These are phyloP conservation scores for Cylindroiulus punctatus DNA, from an alignment of 2,888 invertebrate species.

Conservation along the genomic window DNA sequence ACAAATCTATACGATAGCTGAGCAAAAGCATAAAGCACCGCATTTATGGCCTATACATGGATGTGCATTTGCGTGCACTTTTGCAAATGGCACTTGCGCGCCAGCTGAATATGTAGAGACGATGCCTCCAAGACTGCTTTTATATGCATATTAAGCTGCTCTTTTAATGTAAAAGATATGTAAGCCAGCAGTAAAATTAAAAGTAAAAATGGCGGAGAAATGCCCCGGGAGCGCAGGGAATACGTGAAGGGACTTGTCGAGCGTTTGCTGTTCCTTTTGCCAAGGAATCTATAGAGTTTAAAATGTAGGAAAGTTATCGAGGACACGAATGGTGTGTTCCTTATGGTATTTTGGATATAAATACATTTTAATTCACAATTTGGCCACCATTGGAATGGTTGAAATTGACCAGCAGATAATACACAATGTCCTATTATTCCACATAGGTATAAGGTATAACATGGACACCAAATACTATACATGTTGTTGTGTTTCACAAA, in stretches of 20 bases:
- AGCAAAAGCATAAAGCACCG: background rate
- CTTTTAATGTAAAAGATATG: conserved; percentile 49
- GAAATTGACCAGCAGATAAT: too few species aligned
- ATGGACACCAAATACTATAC: too few species aligned
- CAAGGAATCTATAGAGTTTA: background rate
- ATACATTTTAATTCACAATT: too few species aligned
- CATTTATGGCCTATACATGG: conserved; percentile 18
- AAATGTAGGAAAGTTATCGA: background rate
- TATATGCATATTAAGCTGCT: conserved; percentile 15
- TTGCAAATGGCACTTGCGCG: background rate
- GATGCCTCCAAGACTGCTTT: conserved; percentile 36
- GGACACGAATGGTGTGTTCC: background rate
- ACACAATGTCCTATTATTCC: too few species aligned
- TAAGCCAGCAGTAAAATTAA: conserved; percentile 44
- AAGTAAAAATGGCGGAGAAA: conserved; percentile 4
- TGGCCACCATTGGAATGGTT: too few species aligned
- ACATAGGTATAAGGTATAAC: too few species aligned
- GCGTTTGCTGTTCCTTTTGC: background rate
- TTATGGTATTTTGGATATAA: too few species aligned
- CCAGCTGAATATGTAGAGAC: background rate
- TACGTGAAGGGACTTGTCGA: background rate
- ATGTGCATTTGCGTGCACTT: conserved; percentile 18
- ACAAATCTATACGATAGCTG: conserved; percentile 11
- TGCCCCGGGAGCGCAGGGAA: background rate
- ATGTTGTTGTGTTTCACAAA: too few species aligned